Percentiles rank a stretch among this genome's conserved stretches.
phyloP scores from a whole-genome alignment of 2,888 invertebrate species.

The Drosophila fulvimacula region DNA sequence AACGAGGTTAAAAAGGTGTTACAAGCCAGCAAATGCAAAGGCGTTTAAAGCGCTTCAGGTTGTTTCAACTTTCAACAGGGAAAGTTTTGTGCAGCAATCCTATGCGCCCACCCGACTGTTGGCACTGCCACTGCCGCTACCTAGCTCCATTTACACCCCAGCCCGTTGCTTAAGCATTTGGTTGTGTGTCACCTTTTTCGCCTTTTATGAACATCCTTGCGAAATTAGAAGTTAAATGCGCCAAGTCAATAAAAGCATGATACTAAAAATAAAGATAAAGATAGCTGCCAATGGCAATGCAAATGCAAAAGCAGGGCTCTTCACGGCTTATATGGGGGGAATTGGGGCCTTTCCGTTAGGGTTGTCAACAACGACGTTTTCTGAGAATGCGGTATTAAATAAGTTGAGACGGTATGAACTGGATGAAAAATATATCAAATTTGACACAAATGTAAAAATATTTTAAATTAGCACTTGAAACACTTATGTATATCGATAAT shows the following conservation, averaged over 20 bases:
- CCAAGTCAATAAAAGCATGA: conserved; percentile 73
- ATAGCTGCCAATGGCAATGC: conserved; percentile 26
- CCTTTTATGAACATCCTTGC: conserved; percentile 32
- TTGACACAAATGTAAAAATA: background rate
- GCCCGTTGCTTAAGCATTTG: conserved; percentile 26
- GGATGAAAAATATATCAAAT: too few species aligned
- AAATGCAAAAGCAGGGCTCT: background rate
- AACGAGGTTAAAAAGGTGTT: conserved; percentile 76
- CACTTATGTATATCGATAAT: background rate
- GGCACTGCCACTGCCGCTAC: background rate
- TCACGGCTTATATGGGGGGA: background rate
- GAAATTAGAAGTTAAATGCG: conserved; percentile 77
- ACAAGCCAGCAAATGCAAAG: conserved; percentile 29
- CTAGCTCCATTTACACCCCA: background rate
- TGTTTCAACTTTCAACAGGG: conserved; percentile 52
- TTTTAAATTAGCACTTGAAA: background rate
- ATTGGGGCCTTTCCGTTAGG: background rate
- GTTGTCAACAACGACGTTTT: conserved; percentile 7
- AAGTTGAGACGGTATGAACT: background rate
- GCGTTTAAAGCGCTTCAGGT: conserved; percentile 57
- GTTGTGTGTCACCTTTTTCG: conserved; percentile 38
- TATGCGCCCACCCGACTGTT: background rate
- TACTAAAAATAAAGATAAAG: conserved; percentile 59
- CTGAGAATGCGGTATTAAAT: background rate
- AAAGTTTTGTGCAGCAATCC: conserved; percentile 38